Conservation (phyloP, 2,797 vertebrate genomes). For the Myiotriccus ornatus region DNA sequence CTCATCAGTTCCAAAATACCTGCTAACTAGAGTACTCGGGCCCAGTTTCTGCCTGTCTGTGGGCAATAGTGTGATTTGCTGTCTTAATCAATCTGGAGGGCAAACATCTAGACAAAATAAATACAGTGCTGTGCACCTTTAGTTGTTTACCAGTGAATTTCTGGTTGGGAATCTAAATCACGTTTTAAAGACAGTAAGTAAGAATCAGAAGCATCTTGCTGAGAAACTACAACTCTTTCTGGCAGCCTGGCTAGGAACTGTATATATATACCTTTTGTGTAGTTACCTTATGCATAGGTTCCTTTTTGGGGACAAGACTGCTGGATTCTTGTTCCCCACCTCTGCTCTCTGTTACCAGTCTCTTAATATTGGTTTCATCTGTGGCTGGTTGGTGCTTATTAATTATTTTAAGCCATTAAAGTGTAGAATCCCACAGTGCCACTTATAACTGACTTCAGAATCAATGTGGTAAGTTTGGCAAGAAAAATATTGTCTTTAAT, state of each 20-base stretch:
- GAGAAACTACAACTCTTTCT: neutral
- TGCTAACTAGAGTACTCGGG: neutral
- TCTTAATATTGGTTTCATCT: neutral
- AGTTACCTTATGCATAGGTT: neutral
- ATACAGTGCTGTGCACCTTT: neutral
- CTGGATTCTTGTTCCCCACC: neutral
- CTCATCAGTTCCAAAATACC: neutral
- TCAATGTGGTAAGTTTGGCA: neutral
- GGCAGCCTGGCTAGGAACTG: neutral
- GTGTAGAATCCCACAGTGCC: neutral
- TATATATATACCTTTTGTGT: rapidly evolving
- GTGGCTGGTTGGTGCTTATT: neutral
- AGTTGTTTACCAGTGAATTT: neutral
- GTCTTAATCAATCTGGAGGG: neutral
- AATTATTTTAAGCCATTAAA: neutral
- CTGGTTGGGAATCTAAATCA: neutral
- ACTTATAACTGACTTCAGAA: neutral
- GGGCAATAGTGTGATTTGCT: neutral
- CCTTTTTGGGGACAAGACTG: neutral
- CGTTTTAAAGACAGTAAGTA: neutral
- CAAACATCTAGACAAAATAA: neutral
- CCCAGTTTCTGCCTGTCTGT: neutral
- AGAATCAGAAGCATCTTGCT: neutral
- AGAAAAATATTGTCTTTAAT: neutral
- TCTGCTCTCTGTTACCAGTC: neutral